phyloP scores from a whole-genome alignment of 1,140 invertebrate genomes.

The Musca vetustissima region DNA sequence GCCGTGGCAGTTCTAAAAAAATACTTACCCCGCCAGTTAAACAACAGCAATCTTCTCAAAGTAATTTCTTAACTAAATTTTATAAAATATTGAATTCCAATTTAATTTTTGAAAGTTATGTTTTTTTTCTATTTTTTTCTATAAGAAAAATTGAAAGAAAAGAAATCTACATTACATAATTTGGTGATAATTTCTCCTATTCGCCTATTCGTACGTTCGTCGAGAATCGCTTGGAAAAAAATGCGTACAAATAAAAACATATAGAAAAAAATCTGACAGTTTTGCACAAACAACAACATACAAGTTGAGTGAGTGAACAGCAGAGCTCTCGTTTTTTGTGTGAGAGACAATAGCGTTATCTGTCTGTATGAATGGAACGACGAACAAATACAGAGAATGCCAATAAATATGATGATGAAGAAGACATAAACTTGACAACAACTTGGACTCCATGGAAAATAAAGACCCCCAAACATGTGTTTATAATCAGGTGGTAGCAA shows the following conservation, averaged over 20 bases:
- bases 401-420: no score
- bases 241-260: constrained; percentile 2
- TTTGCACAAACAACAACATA: not conserved
- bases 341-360: no score
- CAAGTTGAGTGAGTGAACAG: no score
- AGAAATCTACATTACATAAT: constrained; percentile 21
- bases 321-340: no score
- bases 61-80: constrained; percentile 12
- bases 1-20: constrained; percentile 27
- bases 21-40: constrained; percentile 16
- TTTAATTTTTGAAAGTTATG: no score
- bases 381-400: no score
- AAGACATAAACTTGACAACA: no score
- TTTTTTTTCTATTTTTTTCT: not conserved
- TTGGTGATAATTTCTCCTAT: constrained; percentile 11
- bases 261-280: constrained; percentile 25
- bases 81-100: not conserved
- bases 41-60: not conserved
- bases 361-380: no score
- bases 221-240: not conserved
- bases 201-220: not conserved
- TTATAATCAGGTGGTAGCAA: no score
- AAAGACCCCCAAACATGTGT: no score
- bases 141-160: not conserved
- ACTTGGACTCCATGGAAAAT: no score